phyloP scores from a whole-genome alignment of 92 coral and sea anemone species.

The Bergia sp. region DNA sequence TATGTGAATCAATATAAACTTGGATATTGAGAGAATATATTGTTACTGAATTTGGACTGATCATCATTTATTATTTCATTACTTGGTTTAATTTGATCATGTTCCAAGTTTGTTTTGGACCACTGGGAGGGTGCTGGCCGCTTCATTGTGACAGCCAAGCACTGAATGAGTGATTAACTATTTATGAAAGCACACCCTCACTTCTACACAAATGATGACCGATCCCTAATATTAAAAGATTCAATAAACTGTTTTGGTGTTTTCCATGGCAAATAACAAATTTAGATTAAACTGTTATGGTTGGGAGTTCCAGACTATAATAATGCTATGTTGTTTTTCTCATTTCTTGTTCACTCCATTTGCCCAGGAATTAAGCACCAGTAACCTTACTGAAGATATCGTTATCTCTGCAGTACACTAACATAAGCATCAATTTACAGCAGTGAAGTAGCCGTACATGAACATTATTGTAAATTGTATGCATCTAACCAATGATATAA shows the following conservation, averaged over 20 bases:
- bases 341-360: conserved; percentile 2
- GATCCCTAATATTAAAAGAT: conserved; percentile 7
- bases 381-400: conserved; percentile 22
- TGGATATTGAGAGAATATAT: conserved; percentile 1
- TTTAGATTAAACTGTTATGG: conserved; percentile 18
- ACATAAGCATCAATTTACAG: conserved; percentile 23
- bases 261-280: conserved; percentile 10
- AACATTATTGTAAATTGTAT: conserved; percentile 24
- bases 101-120: conserved; percentile 12
- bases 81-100: conserved; percentile 6
- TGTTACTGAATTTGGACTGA: conserved; percentile 6
- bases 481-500: conserved; percentile 26
- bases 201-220: conserved; percentile 18
- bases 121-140: conserved; percentile 18
- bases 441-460: conserved; percentile 32
- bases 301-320: not conserved
- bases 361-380: conserved; percentile 11
- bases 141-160: conserved; percentile 7
- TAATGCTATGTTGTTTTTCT: not conserved
- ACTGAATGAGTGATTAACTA: conserved; percentile 12
- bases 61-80: conserved; percentile 15
- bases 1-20: conserved; percentile 3
- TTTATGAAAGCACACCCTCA: not conserved
- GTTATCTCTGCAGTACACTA: conserved; percentile 26
- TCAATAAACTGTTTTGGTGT: conserved; percentile 22